Evolutionary conservation across 2,797 vertebrate species (phyloP), one percentile per base, ranked within the genome.

Genomic region (Onychomys arenicola): DNA sequence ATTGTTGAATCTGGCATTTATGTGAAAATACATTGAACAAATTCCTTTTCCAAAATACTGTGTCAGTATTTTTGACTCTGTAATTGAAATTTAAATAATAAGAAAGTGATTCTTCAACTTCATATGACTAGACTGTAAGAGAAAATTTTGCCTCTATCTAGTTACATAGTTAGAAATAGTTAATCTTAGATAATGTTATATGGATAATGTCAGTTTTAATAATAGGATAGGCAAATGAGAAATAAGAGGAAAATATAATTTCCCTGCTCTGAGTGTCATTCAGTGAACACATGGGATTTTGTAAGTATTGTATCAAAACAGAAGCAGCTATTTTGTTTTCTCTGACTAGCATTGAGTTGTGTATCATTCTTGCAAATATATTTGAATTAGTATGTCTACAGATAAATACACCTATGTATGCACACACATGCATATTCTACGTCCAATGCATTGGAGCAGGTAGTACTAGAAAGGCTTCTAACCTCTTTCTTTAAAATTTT

Each of bases 401-500:
- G 5, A 49, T 46, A 14, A 4, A 43, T 32, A 86, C 29, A 7
- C 0, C 40, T 59, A 52, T 16, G 8, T 2, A 89, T 40, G 17
- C 11, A 49, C 49, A 85, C 23, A 34, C 6, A 52, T 21, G 0
- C 27, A 23, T 61, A 49, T 76, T 71, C 6, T 65, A 69, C n/a
- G 85, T 92, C 6, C 34, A 32, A 27, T 82, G 43, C 77, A 73
- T 93, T 90, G 73, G 17, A 61, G 34, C 32, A 89, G 6, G 23
- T 71, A 81, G 21, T 29, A 77, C 25, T 82, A 37, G 90, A 81
- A 81, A 93, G 80, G 32, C 14, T 85, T 17, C 14, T 91, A 37
- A 82, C 57, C 29, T 78, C 1, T 5, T 85, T 94, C 61, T 52
- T 94, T 86, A 69, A 96, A 88, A 57, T 94, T 93, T 91, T 19